A percentile compares a stretch with the other conserved stretches of the same genome.
These are phyloP conservation scores for Perca flavescens DNA, from an alignment of 2,113 vertebrate species.

Conservation along the genomic window DNA sequence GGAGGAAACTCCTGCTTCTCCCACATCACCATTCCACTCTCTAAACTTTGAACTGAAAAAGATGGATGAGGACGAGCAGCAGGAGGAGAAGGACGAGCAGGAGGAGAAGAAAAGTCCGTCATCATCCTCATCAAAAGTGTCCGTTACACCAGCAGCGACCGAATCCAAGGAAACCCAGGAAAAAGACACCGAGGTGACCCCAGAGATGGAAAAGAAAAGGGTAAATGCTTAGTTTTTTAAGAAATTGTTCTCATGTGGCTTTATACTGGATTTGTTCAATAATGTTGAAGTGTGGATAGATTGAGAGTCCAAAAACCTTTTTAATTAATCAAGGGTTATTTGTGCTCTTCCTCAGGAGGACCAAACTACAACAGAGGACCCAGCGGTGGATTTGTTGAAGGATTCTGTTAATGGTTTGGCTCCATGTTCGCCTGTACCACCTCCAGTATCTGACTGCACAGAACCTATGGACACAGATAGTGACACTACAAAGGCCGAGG, in stretches of 20 bases:
- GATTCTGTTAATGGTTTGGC: slow-evolving; percentile 44
- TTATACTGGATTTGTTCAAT: not conserved
- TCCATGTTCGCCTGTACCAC: slow-evolving; percentile 35
- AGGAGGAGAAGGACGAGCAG: not conserved
- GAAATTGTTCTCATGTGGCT: not conserved
- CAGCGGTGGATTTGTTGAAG: slow-evolving; percentile 40
- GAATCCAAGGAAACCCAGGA: slow-evolving; percentile 62
- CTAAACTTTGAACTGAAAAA: slow-evolving; percentile 76
- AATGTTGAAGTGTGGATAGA: not conserved
- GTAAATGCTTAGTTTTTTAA: slow-evolving; percentile 34
- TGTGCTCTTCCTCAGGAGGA: slow-evolving; percentile 56
- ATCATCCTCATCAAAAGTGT: slow-evolving; percentile 16
- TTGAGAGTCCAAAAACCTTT: not conserved
- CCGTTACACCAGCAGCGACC: slow-evolving; percentile 25
- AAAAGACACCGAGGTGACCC: slow-evolving; percentile 32
- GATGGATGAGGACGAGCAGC: slow-evolving; percentile 48
- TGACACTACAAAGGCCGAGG: slow-evolving; percentile 85
- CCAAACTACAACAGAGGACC: slow-evolving; percentile 24
- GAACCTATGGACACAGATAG: slow-evolving; percentile 72
- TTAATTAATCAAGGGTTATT: not conserved
- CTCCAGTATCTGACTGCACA: slow-evolving; percentile 43
- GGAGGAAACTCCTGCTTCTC: slow-evolving; percentile 56
- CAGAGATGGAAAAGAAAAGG: slow-evolving; percentile 61
- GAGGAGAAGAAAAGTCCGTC: slow-evolving; percentile 45
- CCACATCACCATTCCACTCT: slow-evolving; percentile 65